These are phyloP conservation scores for Hemithea aestivaria DNA, from an alignment of 2,888 invertebrate genomes.

Conservation along the genomic window DNA sequence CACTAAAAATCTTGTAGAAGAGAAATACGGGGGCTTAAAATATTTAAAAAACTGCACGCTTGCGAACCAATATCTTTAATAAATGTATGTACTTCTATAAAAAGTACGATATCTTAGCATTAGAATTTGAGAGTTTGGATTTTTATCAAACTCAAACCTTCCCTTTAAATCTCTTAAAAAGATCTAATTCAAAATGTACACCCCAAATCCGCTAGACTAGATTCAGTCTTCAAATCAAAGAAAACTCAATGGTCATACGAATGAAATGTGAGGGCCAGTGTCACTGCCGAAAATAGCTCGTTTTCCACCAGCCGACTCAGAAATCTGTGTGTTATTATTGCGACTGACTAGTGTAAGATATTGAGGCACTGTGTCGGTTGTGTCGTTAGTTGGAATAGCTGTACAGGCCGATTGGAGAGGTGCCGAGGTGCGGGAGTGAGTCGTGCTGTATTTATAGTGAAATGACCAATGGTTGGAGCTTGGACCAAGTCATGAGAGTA, in stretches of 20 bases:
- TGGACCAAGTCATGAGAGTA: slow-evolving; percentile 25
- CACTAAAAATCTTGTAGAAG: too few relatives aligned
- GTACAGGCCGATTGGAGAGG: slow-evolving; percentile 45
- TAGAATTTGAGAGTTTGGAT: too few relatives aligned
- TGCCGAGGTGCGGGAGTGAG: slow-evolving; percentile 61
- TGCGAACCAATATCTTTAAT: too few relatives aligned
- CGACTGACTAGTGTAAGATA: background rate
- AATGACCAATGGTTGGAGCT: slow-evolving; percentile 39
- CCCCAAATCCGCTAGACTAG: too few relatives aligned
- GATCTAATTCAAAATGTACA: too few relatives aligned
- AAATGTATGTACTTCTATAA: too few relatives aligned
- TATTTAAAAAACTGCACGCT: too few relatives aligned
- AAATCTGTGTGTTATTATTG: slow-evolving; percentile 21
- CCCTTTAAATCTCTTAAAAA: too few relatives aligned
- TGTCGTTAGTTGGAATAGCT: slow-evolving; percentile 33
- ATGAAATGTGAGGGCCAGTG: slow-evolving; percentile 43
- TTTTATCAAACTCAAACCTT: too few relatives aligned
- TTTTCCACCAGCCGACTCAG: slow-evolving; percentile 23
- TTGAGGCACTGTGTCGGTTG: slow-evolving; percentile 14
- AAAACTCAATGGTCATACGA: slow-evolving; percentile 25
- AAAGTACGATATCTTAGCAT: too few relatives aligned
- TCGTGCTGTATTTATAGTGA: slow-evolving; percentile 59
- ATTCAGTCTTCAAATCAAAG: slow-evolving; percentile 9
- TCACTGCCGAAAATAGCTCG: slow-evolving; percentile 38
- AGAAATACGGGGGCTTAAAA: too few relatives aligned